Conservation (phyloP, 2,113 vertebrate genomes). For the Festucalex cinctus region DNA sequence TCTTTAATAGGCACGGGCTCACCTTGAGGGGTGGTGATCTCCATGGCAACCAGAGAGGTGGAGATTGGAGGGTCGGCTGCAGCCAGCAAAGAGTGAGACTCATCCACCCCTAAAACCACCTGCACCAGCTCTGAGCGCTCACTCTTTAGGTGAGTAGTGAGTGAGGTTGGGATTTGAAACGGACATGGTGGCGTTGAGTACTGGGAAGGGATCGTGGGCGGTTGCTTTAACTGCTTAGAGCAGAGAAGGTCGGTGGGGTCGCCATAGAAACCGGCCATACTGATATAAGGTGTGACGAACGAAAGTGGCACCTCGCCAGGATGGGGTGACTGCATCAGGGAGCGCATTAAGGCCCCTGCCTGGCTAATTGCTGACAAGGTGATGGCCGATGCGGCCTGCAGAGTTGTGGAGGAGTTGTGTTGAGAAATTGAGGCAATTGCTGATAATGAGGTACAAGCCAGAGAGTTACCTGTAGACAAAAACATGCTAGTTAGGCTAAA, state of each 20-base stretch:
- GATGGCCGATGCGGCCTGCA: slow-evolving; percentile 19
- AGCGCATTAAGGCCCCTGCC: slow-evolving; percentile 58
- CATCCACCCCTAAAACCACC: slow-evolving; percentile 61
- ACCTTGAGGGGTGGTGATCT: slow-evolving; percentile 71
- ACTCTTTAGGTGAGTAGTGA: slow-evolving; percentile 46
- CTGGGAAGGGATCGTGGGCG: not conserved
- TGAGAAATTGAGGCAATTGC: not conserved
- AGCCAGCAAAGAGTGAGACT: slow-evolving; percentile 47
- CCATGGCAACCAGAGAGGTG: slow-evolving; percentile 72
- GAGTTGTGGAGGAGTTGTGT: slow-evolving; percentile 1
- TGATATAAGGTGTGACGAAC: slow-evolving; percentile 59
- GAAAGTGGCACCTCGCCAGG: slow-evolving; percentile 48
- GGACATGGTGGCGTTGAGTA: slow-evolving; percentile 34
- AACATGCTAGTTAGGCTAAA: not conserved
- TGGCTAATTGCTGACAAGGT: slow-evolving; percentile 54
- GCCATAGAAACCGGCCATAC: slow-evolving; percentile 54
- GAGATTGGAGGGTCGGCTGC: slow-evolving; percentile 65
- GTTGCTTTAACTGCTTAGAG: slow-evolving; percentile 8
- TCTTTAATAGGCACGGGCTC: slow-evolving; percentile 55
- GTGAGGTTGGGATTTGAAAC: slow-evolving; percentile 62
- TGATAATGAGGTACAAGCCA: slow-evolving; percentile 52
- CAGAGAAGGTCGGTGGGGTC: slow-evolving; percentile 67
- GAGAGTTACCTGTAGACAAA: slow-evolving; percentile 56
- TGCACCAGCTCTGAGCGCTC: slow-evolving; percentile 68
- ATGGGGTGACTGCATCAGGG: slow-evolving; percentile 56